phyloP scores from a whole-genome alignment of 2,797 vertebrate species.

The Sarcoramphus papa region DNA sequence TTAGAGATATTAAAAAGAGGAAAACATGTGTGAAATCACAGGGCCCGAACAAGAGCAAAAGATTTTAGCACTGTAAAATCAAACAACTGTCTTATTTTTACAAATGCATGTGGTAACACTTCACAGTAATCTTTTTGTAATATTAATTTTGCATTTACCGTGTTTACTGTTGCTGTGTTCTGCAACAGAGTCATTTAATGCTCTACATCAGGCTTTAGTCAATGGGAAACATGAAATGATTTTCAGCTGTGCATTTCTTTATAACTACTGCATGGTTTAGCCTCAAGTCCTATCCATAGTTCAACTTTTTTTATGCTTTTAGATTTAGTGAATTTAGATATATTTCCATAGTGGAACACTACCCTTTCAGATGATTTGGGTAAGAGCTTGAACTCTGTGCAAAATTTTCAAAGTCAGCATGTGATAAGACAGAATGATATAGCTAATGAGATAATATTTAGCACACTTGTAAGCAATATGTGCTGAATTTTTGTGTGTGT shows the following conservation, averaged over 20 bases:
- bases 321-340: neutral
- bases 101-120: neutral
- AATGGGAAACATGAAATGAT: neutral
- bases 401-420: slow-evolving; percentile 1
- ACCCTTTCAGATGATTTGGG: neutral
- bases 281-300: neutral
- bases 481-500: neutral
- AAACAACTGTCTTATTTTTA: neutral
- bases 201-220: neutral
- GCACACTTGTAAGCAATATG: neutral
- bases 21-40: neutral
- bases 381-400: neutral
- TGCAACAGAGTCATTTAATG: neutral
- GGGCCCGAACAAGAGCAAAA: neutral
- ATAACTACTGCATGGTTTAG: neutral
- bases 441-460: neutral
- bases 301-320: slow-evolving; percentile 1
- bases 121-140: neutral
- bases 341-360: neutral
- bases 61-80: neutral
- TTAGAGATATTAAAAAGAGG: neutral
- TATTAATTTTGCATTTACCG: neutral
- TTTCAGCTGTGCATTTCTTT: neutral
- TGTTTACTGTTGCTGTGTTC: neutral
- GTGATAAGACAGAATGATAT: neutral